phyloP scores from a whole-genome alignment of 2,113 vertebrate species.

The Monarcha castaneiventris region DNA sequence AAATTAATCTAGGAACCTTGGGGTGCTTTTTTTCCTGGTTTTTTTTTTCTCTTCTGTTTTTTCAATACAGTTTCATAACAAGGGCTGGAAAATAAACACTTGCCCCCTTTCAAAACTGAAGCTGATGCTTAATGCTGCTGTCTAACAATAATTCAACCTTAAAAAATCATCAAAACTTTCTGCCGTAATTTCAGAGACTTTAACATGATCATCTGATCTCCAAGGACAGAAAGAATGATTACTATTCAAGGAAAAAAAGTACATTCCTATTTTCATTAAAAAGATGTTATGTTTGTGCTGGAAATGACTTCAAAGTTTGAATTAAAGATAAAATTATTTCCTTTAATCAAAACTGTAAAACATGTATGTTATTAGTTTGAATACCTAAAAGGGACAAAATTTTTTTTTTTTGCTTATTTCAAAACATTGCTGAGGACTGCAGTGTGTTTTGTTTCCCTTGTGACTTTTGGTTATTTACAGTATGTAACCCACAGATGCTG shows the following conservation, averaged over 20 bases:
- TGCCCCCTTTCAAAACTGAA: not conserved
- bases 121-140: not conserved
- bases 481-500: not conserved
- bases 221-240: constrained; percentile 38
- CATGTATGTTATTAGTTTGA: not conserved
- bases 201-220: constrained; percentile 29
- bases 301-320: not conserved
- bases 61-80: not conserved
- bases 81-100: not conserved
- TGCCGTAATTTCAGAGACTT: constrained; percentile 32
- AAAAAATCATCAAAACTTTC: not conserved
- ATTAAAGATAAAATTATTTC: constrained; percentile 47
- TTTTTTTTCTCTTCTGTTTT: not conserved
- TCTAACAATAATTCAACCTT: not conserved
- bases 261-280: constrained; percentile 50
- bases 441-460: not conserved
- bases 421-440: not conserved
- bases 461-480: not conserved
- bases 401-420: not conserved
- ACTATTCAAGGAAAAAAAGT: not conserved
- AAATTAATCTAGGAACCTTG: not conserved
- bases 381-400: not conserved
- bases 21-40: not conserved
- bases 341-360: not conserved
- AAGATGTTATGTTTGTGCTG: constrained; percentile 3